Conservation (phyloP, 2,888 invertebrate genomes). For the Rapana venosa region DNA sequence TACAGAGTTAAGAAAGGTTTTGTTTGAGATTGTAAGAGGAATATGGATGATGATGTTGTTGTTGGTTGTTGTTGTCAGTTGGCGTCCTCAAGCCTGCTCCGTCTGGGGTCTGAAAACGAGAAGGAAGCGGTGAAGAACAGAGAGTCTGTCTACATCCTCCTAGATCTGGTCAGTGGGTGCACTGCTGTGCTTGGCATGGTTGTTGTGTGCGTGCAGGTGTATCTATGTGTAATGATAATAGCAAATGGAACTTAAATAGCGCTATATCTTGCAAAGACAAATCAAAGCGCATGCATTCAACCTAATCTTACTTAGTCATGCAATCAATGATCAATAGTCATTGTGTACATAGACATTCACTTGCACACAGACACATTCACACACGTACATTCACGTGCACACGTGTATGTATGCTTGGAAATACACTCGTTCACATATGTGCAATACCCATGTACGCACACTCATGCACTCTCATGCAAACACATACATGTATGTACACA, state of each 20-base stretch:
- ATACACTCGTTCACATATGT: background rate
- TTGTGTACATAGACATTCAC: background rate
- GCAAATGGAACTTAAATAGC: no score
- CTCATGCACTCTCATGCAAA: background rate
- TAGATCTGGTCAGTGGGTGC: constrained; percentile 85
- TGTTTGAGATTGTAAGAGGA: no score
- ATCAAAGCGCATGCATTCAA: no score
- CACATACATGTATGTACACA: background rate
- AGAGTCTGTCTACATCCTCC: constrained; percentile 96
- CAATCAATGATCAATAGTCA: no score
- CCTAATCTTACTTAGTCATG: no score
- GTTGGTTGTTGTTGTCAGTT: constrained; percentile 80
- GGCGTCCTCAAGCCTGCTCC: constrained; percentile 95
- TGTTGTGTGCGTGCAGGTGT: background rate
- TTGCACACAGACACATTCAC: background rate
- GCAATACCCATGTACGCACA: background rate
- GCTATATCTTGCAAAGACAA: no score
- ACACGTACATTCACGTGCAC: background rate
- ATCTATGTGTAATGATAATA: background rate
- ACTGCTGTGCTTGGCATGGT: background rate
- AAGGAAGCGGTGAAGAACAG: constrained; percentile 94
- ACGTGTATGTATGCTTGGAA: background rate
- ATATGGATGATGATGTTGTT: no score
- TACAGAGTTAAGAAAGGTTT: no score
- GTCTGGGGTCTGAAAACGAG: constrained; percentile 96